Base-by-base conservation (phyloP, 2,113 vertebrate genomes). In the Embiotoca jacksoni region DNA sequence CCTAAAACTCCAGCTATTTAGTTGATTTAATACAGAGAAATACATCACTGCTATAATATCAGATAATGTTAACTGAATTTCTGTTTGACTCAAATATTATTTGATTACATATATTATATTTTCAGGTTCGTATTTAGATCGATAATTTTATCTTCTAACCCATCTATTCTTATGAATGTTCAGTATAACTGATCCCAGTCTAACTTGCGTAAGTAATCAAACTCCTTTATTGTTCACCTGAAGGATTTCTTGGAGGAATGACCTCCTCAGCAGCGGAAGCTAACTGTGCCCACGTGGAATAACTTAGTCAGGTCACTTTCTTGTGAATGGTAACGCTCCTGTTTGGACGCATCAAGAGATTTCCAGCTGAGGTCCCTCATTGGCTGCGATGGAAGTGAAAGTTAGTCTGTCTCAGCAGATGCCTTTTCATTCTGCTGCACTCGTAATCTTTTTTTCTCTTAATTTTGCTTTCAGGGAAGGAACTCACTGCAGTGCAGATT, bases 401-500 rank as follows among this genome's bases (percentile, higher is more conserved):
- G 78, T 80, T 68, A 79, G 72, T 80, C 75, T 52, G 56, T 81
- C 81, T 89, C 82, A 72, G 77, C 82, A 86, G 89, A 86, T 31
- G 35, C 44, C 66, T 88, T 88, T 89, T 70, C 57, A 30, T 80
- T 86, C 57, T 71, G 59, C 55, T 86, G 84, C 80, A 66, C 83
- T 80, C 58, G 13, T 85, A 87, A 88, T 78, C 66, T 72, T 66
- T 64, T 75, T 36, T 72, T 72, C 56, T 55, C 15, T 65, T 60
- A 59, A 61, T 58, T 70, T 72, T 85, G 31, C 87, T 80, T 84
- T 85, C 65, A 72, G 78, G 85, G 82, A 67, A 81, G 79, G 83
- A 86, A 91, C 78, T 89, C 72, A 82, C 90, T 90, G 91, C 91
- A 93, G 91, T 91, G 85, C 90, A 91, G 91, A 93, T 94, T 94